These are phyloP conservation scores for Cynodonichthys magdalenae DNA, from an alignment of 2,797 vertebrate species.

Conservation along the genomic window DNA sequence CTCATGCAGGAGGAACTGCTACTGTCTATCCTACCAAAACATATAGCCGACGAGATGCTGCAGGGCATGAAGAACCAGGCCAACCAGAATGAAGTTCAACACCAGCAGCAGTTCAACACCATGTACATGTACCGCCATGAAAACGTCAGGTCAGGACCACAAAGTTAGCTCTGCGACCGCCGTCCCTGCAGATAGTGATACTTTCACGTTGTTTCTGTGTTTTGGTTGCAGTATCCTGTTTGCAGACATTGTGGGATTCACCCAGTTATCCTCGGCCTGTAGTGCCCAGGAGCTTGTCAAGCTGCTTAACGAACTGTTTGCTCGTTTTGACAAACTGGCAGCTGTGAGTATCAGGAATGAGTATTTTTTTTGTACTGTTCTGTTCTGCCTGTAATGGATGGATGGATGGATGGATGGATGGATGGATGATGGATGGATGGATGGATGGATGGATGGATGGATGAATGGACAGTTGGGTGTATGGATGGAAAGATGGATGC, in stretches of 20 bases:
- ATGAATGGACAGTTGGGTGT: too few species aligned
- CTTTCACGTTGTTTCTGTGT: neutral
- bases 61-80: constrained; percentile 95
- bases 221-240: constrained; percentile 89
- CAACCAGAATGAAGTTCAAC: constrained; percentile 87
- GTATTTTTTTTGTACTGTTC: neutral
- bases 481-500: too few species aligned
- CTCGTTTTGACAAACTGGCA: constrained; percentile 93
- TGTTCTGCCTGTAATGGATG: too few species aligned
- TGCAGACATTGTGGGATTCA: constrained; percentile 96
- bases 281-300: constrained; percentile 96
- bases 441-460: too few species aligned
- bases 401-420: too few species aligned
- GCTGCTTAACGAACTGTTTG: constrained; percentile 94
- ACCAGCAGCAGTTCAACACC: constrained; percentile 95
- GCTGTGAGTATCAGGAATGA: constrained; percentile 81
- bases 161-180: neutral
- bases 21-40: constrained; percentile 95
- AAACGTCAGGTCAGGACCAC: constrained; percentile 89
- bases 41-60: constrained; percentile 97
- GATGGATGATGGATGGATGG: too few species aligned
- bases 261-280: constrained; percentile 91
- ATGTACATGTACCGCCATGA: constrained; percentile 99
- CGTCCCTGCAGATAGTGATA: neutral
- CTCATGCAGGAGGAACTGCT: constrained; percentile 88